Base-by-base conservation (phyloP, 2,797 vertebrate species). In the Sebastiscus tertius region DNA sequence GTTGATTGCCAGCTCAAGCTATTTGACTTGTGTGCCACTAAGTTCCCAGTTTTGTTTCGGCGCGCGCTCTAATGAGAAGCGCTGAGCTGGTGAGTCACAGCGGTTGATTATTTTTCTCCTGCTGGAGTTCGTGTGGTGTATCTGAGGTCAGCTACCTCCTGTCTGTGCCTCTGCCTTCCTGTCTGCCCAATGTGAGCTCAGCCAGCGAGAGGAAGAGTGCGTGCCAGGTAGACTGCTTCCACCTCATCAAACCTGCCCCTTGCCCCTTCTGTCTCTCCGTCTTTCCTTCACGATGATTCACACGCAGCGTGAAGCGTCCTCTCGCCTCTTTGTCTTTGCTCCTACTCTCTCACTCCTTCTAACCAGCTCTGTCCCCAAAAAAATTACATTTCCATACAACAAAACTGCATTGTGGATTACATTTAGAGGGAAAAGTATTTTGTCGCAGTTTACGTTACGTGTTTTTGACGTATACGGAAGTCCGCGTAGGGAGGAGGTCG, bases 141-240 rank as follows among this genome's bases (percentile, higher is more conserved):
- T 81, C 69, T 60, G 74, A 87, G 91, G 89, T 91, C 83, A 85
- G 36, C 79, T 62, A 64, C 74, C 83, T 81, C 83, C 82, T 42
- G 66, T 72, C 82, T 74, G 63, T 68, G 77, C 75, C 62, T 76
- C 82, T 82, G 73, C 77, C 77, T 89, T 84, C 77, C 90, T 80
- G 90, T 91, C 85, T 64, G 69, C 61, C 83, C 83, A 13, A 80
- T 81, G 77, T 82, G 86, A 86, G 85, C 72, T 70, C 73, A 87
- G 84, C 71, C 82, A 31, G 80, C 34, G 20, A 85, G 78, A 87
- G 75, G 79, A 73, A 52, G 72, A 88, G 80, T 60, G 74, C 77
- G 72, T 71, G 92, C 89, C 93, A 91, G 88, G 91, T 90, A 90
- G 84, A 89, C 80, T 77, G 9, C 91, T 93, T 93, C 92, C 93